Base-by-base conservation (phyloP, 2,797 vertebrate genomes). In the Scomberomorus guttatus region DNA sequence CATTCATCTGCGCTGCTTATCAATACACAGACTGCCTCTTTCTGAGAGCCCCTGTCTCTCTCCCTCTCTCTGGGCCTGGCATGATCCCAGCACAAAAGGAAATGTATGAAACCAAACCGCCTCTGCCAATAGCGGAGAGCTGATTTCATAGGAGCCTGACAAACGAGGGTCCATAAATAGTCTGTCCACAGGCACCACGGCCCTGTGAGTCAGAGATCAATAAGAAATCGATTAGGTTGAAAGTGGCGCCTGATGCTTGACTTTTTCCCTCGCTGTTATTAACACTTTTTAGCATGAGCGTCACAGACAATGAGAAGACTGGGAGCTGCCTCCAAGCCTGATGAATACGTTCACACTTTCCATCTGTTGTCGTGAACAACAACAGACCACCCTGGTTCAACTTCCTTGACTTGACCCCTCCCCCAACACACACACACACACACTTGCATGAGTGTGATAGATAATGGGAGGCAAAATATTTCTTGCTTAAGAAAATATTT, bases 1-100 rank as follows among this genome's bases (percentile, higher is more conserved):
- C 83, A 93, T 93, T 93, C 89, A 93, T 83, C 80, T 83, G 76
- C 14, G 17, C 82, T 87, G 88, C 89, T 93, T 94, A 93, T 94
- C 92, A 92, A 92, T 90, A 92, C 90, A 93, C 77, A 80, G 86
- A 75, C 86, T 29, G 81, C 29, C 77, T 75, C 73, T 81, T 51
- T 81, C 69, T 69, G 57, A 68, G 61, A 79, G 76, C 63, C 59
- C 72, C 75, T 25, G 59, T 60, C 46, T 70, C 61, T 52, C 25
- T 73, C 29, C 6, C 29, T 32, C 56, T 50, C 83, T 79, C 59
- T 51, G 59, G 55, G 25, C 14, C 65, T 18, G 48, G 25, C 39
- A 11, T 48, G 48, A 74, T 46, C n/a, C 51, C 48, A 58, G 3
- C 78, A 64, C 72, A 86, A 84, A 83, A 62, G 65, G 39, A 87